Base-by-base conservation (phyloP, 2,888 invertebrate species). In the Xestoiulus laeticollis region DNA sequence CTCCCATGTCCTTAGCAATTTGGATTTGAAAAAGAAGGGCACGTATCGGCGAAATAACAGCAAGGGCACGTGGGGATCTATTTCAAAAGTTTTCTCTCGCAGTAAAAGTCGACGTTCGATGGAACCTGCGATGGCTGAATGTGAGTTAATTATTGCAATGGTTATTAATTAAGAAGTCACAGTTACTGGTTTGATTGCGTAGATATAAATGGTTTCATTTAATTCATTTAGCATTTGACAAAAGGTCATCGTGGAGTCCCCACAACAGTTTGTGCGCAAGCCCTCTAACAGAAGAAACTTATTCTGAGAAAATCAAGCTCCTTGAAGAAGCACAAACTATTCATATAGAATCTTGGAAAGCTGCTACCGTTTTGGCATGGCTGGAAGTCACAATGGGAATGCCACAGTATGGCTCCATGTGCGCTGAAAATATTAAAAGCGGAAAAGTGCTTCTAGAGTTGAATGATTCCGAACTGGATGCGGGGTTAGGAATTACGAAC, bases 321-420 rank as follows among this genome's bases (percentile, higher is more conserved):
- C 93, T 98, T 82, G 94, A 97, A 44, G 97, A 97, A 92, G 85
- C 96, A 94, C 68, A 95, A 95, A 87, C 94, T 12, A 90, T 97
- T 88, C 97, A 97, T 10, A 95, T 98, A 93, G 96, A 96, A 89
- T 93, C 96, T 91, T 98, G 98, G 98, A 94, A 97, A 88, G 97
- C 98, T 19, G 96, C 97, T 0, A 97, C 97, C 89, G 97, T 98
- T 87, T 94, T 98, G 78, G 97, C 98, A 1, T 98, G 98, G 98
- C 93, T 98, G 87, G 98, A 98, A 92, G 95, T 98, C 44, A 96
- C 97, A 0, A 94, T 98, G 8, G 97, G 97, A 87, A 98, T 98
- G 98, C 97, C 97, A 0, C 97, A 97, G 91, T 98, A 98, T 90
- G 97, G 97, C 2, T 94, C 96, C 32, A 94, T 96, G 85, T 97